phyloP scores from a whole-genome alignment of 2,888 invertebrate genomes.

The Tinea semifulvella region DNA sequence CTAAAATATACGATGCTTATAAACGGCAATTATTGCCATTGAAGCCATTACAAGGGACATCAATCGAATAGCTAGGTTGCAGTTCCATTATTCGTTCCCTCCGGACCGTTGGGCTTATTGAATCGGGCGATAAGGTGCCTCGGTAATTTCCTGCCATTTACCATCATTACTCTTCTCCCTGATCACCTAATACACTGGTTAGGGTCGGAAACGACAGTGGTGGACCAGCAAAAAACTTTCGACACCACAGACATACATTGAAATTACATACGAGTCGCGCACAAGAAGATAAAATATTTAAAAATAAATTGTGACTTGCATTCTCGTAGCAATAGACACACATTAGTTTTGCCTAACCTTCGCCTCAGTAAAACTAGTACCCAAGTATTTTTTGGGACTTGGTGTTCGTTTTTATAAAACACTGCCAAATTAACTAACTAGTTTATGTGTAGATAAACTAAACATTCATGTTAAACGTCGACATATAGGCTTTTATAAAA shows the following conservation, averaged over 20 bases:
- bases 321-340: too few species aligned
- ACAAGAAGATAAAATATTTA: too few species aligned
- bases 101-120: slow-evolving; percentile 53
- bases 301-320: too few species aligned
- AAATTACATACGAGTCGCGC: too few species aligned
- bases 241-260: slow-evolving; percentile 11
- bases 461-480: too few species aligned
- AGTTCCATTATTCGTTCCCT: slow-evolving; percentile 56
- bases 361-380: too few species aligned
- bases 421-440: too few species aligned
- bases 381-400: too few species aligned
- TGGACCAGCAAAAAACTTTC: slow-evolving; percentile 28
- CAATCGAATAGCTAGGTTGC: slow-evolving; percentile 44
- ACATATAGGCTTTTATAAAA: too few species aligned
- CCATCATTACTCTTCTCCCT: slow-evolving; percentile 50
- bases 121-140: slow-evolving; percentile 60
- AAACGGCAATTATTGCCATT: slow-evolving; percentile 52
- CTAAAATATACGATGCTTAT: slow-evolving; percentile 32
- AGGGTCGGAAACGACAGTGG: slow-evolving; percentile 26
- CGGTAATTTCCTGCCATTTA: slow-evolving; percentile 63
- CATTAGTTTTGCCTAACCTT: too few species aligned
- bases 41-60: slow-evolving; percentile 36
- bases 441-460: too few species aligned
- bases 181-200: slow-evolving; percentile 39
- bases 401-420: too few species aligned